Evolutionary conservation across 2,888 invertebrate species (phyloP).

Genomic region (Mythimna vitellina): DNA sequence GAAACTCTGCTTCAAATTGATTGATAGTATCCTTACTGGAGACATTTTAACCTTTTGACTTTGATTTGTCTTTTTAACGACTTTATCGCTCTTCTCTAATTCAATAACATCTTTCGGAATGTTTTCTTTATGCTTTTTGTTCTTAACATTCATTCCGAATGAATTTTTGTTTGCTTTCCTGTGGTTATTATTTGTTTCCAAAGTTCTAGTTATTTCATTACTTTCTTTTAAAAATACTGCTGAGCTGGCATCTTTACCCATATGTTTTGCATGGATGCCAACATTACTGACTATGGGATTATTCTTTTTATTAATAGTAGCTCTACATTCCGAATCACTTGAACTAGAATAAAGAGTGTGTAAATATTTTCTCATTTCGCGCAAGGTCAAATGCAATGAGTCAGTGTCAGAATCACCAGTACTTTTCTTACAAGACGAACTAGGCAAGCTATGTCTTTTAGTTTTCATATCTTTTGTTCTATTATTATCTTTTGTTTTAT

Average conservation of each 20-base stretch:
- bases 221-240: slow-evolving; percentile 80
- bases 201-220: slow-evolving; percentile 76
- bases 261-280: slow-evolving; percentile 78
- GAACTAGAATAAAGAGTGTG: slow-evolving; percentile 95
- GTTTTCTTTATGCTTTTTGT: slow-evolving; percentile 90
- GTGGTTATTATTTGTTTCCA: slow-evolving; percentile 87
- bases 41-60: slow-evolving; percentile 91
- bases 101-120: slow-evolving; percentile 78
- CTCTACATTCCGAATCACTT: slow-evolving; percentile 91
- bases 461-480: slow-evolving; percentile 84
- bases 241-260: slow-evolving; percentile 78
- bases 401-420: slow-evolving; percentile 91
- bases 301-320: slow-evolving; percentile 86
- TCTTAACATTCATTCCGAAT: slow-evolving; percentile 91
- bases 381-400: slow-evolving; percentile 95
- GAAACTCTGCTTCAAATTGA: slow-evolving; percentile 95
- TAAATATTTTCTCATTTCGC: slow-evolving; percentile 95
- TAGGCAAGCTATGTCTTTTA: slow-evolving; percentile 93
- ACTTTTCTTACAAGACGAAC: slow-evolving; percentile 91
- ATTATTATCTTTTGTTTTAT: slow-evolving; percentile 76
- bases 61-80: slow-evolving; percentile 74
- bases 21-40: slow-evolving; percentile 92
- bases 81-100: slow-evolving; percentile 85
- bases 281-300: slow-evolving; percentile 86
- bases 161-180: slow-evolving; percentile 89